These are phyloP conservation scores for Sphinx pinastri DNA, from an alignment of 2,888 invertebrate species.

Conservation along the genomic window DNA sequence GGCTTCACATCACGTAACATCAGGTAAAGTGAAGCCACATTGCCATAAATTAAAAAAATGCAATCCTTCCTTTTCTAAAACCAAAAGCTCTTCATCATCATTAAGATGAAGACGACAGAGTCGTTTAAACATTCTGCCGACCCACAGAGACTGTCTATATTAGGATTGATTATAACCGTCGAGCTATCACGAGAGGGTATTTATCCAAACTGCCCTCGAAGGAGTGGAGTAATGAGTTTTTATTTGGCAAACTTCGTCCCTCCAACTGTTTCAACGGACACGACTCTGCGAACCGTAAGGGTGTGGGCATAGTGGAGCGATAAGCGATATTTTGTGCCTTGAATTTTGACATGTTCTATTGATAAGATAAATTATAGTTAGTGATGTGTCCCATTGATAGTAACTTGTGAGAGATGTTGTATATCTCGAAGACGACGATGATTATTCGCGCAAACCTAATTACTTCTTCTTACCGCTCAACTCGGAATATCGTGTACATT, in stretches of 20 bases:
- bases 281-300: not conserved
- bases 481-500: no score
- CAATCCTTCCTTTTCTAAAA: not conserved
- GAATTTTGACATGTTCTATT: no score
- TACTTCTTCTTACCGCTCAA: no score
- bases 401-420: no score
- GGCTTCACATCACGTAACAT: no score
- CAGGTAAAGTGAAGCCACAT: no score
- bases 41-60: no score
- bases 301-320: not conserved
- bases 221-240: conserved; percentile 45
- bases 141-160: conserved; percentile 34
- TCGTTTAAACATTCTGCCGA: not conserved
- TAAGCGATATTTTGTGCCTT: not conserved
- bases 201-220: conserved; percentile 35
- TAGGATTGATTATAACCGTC: conserved; percentile 44
- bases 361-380: no score
- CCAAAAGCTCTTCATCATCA: not conserved
- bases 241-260: conserved; percentile 40
- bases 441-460: no score
- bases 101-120: not conserved
- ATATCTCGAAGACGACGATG: no score
- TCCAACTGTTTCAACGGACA: conserved; percentile 27
- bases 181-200: conserved; percentile 39
- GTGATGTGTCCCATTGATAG: no score